phyloP scores from a whole-genome alignment of 92 coral and sea anemone genomes.

The Blastomussa wellsi region DNA sequence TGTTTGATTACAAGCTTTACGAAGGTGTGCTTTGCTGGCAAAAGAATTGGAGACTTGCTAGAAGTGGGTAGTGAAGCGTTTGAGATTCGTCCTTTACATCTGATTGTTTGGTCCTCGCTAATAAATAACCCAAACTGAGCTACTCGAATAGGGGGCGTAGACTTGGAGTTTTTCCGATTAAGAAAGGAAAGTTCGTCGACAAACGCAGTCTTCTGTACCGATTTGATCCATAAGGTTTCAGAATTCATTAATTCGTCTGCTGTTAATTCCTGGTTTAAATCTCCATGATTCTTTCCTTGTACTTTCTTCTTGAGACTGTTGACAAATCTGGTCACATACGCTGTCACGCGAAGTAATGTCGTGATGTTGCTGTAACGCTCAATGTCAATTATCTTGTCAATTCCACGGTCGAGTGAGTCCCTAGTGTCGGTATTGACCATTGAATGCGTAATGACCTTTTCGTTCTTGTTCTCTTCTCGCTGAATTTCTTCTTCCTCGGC shows the following conservation, averaged over 20 bases:
- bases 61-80: constrained; percentile 48
- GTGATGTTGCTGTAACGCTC: constrained; percentile 50
- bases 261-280: constrained; percentile 23
- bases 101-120: constrained; percentile 47
- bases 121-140: constrained; percentile 53
- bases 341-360: constrained; percentile 63
- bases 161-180: constrained; percentile 32
- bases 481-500: constrained; percentile 34
- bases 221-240: constrained; percentile 53
- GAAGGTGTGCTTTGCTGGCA: constrained; percentile 53
- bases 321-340: constrained; percentile 43
- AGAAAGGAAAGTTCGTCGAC: constrained; percentile 41
- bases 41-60: constrained; percentile 53
- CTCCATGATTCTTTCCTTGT: not conserved
- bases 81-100: constrained; percentile 47
- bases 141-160: constrained; percentile 33
- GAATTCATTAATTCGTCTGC: constrained; percentile 40
- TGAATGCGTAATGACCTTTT: constrained; percentile 3
- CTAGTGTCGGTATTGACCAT: not conserved
- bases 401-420: constrained; percentile 10
- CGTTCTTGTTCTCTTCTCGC: constrained; percentile 13
- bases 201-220: constrained; percentile 41
- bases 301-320: constrained; percentile 26
- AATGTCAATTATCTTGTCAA: constrained; percentile 49
- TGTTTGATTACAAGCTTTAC: constrained; percentile 42